These are phyloP conservation scores for Channa maculata DNA, from an alignment of 2,113 vertebrate genomes.

Conservation along the genomic window DNA sequence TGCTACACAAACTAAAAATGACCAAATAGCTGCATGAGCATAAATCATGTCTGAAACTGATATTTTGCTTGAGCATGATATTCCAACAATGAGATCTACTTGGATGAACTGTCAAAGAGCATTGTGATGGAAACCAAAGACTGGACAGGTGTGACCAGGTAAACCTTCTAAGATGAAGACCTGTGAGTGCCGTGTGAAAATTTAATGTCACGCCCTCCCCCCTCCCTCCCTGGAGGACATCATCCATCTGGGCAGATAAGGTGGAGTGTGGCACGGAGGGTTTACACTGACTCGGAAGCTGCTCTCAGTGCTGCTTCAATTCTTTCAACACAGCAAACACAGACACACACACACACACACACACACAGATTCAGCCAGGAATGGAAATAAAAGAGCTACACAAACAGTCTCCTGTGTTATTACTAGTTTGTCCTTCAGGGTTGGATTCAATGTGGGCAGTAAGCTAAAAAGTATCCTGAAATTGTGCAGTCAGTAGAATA, in stretches of 20 bases:
- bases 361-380: conserved; percentile 37
- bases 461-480: background rate
- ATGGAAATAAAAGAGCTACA: conserved; percentile 19
- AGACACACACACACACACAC: background rate
- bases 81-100: conserved; percentile 43
- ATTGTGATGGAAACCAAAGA: conserved; percentile 63
- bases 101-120: conserved; percentile 52
- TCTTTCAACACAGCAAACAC: conserved; percentile 42
- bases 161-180: conserved; percentile 58
- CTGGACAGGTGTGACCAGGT: conserved; percentile 70
- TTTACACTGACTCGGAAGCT: conserved; percentile 56
- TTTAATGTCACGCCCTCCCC: conserved; percentile 63
- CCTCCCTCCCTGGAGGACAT: conserved; percentile 17
- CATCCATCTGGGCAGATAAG: conserved; percentile 54
- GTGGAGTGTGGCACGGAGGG: conserved; percentile 53
- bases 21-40: background rate
- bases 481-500: conserved; percentile 5
- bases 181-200: conserved; percentile 69
- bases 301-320: conserved; percentile 43
- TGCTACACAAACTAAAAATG: background rate
- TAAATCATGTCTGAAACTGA: background rate
- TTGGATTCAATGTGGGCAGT: background rate
- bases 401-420: conserved; percentile 11
- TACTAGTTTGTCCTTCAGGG: conserved; percentile 13
- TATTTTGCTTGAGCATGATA: conserved; percentile 8